Evolutionary conservation across 2,113 vertebrate species (phyloP).

Genomic region (human): DNA sequence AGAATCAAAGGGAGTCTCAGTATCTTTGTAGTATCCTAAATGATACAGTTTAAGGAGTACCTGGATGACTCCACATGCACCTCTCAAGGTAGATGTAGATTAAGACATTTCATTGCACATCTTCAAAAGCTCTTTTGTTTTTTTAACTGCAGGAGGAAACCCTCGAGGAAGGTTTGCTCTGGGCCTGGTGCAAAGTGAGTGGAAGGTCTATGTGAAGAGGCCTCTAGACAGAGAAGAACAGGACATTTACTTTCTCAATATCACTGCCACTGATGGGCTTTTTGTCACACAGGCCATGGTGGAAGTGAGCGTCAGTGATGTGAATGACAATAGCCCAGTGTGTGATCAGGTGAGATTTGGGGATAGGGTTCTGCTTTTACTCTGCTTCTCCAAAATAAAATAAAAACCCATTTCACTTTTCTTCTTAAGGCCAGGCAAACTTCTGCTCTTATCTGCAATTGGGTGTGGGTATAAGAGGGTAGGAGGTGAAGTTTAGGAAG

Average conservation of each 20-base stretch:
- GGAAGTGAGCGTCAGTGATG: slow-evolving; percentile 92
- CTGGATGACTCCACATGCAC: neutral
- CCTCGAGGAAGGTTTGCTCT: slow-evolving; percentile 93
- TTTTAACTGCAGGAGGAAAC: slow-evolving; percentile 89
- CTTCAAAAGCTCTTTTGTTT: slow-evolving; percentile 37
- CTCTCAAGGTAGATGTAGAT: neutral
- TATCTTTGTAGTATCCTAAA: neutral
- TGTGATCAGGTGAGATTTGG: slow-evolving; percentile 91
- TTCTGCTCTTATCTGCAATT: neutral
- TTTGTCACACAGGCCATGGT: slow-evolving; percentile 93
- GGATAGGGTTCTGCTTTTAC: neutral
- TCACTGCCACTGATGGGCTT: slow-evolving; percentile 96
- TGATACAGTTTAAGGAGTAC: neutral
- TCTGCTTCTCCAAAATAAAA: neutral
- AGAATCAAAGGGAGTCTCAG: neutral
- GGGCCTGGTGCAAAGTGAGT: slow-evolving; percentile 95
- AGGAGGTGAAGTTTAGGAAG: neutral
- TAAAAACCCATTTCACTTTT: neutral
- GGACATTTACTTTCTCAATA: slow-evolving; percentile 92
- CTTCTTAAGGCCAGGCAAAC: neutral
- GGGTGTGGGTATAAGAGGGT: neutral
- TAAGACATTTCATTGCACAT: neutral
- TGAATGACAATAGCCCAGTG: slow-evolving; percentile 95
- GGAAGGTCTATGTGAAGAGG: slow-evolving; percentile 98
- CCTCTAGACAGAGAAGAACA: slow-evolving; percentile 94